phyloP scores from a whole-genome alignment of 1,140 invertebrate genomes.

The Halesus radiatus region DNA sequence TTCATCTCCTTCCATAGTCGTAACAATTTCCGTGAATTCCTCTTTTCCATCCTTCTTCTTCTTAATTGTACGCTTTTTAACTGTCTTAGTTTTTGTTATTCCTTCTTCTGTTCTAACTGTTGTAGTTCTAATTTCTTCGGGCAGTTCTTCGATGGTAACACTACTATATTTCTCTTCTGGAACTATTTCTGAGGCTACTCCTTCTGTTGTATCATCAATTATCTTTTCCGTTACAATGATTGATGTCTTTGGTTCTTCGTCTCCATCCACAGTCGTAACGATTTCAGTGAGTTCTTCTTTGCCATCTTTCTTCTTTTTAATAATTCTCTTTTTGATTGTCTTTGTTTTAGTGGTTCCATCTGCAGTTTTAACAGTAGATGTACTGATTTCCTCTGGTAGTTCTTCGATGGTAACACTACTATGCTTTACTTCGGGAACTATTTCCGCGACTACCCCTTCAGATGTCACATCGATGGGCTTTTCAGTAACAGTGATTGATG shows the following conservation, averaged over 20 bases:
- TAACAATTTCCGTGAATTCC: slow-evolving; percentile 66
- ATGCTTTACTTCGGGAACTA: background rate
- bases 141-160: slow-evolving; percentile 1
- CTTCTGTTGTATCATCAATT: background rate
- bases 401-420: slow-evolving; percentile 5
- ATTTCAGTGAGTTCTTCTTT: slow-evolving; percentile 63
- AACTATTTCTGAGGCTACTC: no score
- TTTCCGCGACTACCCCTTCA: no score
- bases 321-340: slow-evolving; percentile 57
- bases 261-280: slow-evolving; percentile 62
- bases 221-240: slow-evolving; percentile 51
- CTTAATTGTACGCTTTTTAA: slow-evolving; percentile 58
- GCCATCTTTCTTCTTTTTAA: slow-evolving; percentile 61
- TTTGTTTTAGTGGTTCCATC: background rate
- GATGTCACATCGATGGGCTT: background rate
- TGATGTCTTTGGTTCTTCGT: slow-evolving; percentile 59
- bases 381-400: slow-evolving; percentile 7
- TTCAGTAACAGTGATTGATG: background rate
- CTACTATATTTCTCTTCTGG: background rate
- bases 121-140: background rate
- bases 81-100: background rate
- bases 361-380: background rate
- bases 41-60: slow-evolving; percentile 61
- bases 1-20: slow-evolving; percentile 61
- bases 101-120: background rate